Percentiles rank a stretch among this genome's conserved stretches.
Evolutionary conservation across 2,797 vertebrate genomes (phyloP).

Genomic region (Enteromius fasciolatus): DNA sequence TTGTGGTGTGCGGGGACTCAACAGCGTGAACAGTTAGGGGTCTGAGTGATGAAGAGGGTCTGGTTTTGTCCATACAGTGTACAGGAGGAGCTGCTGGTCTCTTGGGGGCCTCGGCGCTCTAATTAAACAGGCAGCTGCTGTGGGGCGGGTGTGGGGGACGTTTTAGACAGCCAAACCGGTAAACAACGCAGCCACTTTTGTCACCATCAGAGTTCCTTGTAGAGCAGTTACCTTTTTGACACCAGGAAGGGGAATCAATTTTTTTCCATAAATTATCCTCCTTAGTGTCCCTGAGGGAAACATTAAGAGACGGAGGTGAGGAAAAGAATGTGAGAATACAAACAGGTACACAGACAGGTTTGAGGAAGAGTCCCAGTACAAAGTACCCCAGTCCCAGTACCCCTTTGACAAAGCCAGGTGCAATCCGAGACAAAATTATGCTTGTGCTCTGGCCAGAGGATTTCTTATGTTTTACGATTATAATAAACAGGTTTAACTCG

Average conservation of each 20-base stretch:
- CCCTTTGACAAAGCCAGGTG: not conserved
- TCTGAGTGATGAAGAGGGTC: constrained; percentile 53
- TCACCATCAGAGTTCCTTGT: constrained; percentile 46
- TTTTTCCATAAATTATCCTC: constrained; percentile 55
- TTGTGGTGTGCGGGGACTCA: constrained; percentile 36
- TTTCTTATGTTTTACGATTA: not conserved
- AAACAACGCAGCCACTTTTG: constrained; percentile 48
- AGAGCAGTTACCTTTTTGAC: constrained; percentile 57
- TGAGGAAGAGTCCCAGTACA: constrained; percentile 19
- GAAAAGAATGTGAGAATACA: constrained; percentile 22
- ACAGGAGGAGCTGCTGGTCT: constrained; percentile 45
- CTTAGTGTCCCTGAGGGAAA: constrained; percentile 34
- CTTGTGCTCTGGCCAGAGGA: not conserved
- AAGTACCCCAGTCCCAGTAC: constrained; percentile 6
- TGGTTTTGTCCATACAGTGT: constrained; percentile 33
- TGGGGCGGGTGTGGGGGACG: not conserved
- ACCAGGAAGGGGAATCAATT: constrained; percentile 42
- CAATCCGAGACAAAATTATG: not conserved
- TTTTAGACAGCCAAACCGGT: constrained; percentile 40
- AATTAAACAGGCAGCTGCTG: constrained; percentile 65
- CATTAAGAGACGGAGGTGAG: constrained; percentile 9
- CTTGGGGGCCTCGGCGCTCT: constrained; percentile 50
- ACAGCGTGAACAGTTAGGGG: constrained; percentile 46
- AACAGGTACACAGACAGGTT: not conserved
- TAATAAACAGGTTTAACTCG: not conserved